These are phyloP conservation scores for Scartelaos histophorus DNA, from an alignment of 2,113 vertebrate species.

Conservation along the genomic window DNA sequence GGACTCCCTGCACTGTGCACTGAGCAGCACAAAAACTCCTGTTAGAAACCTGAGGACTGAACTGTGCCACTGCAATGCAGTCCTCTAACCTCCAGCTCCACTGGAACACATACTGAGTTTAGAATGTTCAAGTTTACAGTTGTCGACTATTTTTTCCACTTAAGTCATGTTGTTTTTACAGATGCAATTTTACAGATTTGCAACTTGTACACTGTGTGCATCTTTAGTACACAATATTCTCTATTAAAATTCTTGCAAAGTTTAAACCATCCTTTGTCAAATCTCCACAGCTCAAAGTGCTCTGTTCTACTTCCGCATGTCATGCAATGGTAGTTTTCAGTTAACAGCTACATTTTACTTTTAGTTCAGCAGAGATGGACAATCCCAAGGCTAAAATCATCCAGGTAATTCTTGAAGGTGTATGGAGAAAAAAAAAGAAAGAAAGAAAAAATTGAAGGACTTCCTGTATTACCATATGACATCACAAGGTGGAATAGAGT, in stretches of 20 bases:
- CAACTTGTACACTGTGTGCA: background rate
- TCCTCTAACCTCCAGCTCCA: conserved; percentile 4
- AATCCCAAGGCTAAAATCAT: too few relatives aligned
- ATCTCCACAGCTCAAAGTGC: too few relatives aligned
- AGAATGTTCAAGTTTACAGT: background rate
- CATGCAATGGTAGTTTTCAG: too few relatives aligned
- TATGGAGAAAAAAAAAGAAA: too few relatives aligned
- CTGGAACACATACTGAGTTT: background rate
- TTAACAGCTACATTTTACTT: too few relatives aligned
- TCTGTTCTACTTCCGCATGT: too few relatives aligned
- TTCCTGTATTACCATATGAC: too few relatives aligned
- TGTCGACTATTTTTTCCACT: background rate
- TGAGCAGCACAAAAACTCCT: background rate
- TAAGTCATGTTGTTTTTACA: background rate
- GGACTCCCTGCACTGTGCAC: background rate
- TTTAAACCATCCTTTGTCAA: too few relatives aligned
- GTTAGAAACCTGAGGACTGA: background rate
- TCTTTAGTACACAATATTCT: background rate
- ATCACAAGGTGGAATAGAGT: too few relatives aligned
- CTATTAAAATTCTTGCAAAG: background rate
- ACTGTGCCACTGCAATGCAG: conserved; percentile 6
- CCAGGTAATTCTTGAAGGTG: too few relatives aligned
- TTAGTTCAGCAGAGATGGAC: too few relatives aligned
- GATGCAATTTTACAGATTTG: background rate
- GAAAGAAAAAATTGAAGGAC: too few relatives aligned